Base-by-base conservation (phyloP, 1,140 invertebrate genomes). In the Bombus vancouverensis region DNA sequence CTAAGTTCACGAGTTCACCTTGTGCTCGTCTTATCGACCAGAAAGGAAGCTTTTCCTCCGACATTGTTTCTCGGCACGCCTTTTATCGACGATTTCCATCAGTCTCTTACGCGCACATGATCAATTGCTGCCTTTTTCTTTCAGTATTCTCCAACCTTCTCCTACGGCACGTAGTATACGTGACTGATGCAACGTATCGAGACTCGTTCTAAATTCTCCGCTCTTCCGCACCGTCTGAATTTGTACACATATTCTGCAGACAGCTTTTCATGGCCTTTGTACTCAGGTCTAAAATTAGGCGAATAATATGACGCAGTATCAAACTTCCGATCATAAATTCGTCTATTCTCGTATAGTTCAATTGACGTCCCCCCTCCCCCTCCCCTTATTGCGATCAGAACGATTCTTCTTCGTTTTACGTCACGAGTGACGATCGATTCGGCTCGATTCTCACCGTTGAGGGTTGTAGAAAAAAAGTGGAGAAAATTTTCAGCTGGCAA, bases 151-250 rank as follows among this genome's bases (percentile, higher is more conserved):
- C 57, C 18, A 25, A 68, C 9, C n/a, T 66, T 81, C 73, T 82
- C 62, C 22, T 10, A 6, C 32, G 28, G 37, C 75, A 86, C 72
- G 65, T 76, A 72, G 86, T 59, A 32, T 92, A 92, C 89, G 89
- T 92, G 91, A 91, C 82, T 86, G 85, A 87, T 62, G 86, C 81
- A 91, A 92, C 89, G 87, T 89, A 83, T 22, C 18, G 9, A 53
- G 62, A 53, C 44, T 32, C 32, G 53, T 44, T 87, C 62, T 39
- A 28, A 28, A 87, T 75, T 79, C n/a, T 15, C 13, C 12, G 62
- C 13, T 57, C 34, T 70, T 78, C 65, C 28, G 59, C 59, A n/a
- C 28, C 3, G 12, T n/a, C 59, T 13, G 28, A 62, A n/a, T n/a
- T n/a, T 62, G 22, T 71, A 62, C 12, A 28, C 70, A 22, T 65